These are phyloP conservation scores for Vireo griseus DNA, from an alignment of 2,797 vertebrate genomes.

Conservation along the genomic window DNA sequence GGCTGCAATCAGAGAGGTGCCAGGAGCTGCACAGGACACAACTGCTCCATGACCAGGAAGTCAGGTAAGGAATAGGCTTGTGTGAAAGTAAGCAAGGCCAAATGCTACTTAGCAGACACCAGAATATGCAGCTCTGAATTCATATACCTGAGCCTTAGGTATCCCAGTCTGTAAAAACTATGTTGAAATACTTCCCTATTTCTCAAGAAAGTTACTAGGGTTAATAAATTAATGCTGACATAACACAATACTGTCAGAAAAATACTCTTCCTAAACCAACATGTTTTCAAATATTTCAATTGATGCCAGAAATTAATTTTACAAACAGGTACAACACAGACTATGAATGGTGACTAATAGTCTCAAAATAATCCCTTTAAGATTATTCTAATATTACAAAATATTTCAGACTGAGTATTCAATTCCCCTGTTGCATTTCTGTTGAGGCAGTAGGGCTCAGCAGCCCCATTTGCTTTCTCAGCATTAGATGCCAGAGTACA, in stretches of 20 bases:
- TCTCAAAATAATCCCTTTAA: neutral
- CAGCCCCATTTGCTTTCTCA: neutral
- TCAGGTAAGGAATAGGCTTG: neutral
- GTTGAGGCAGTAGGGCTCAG: neutral
- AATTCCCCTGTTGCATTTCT: neutral
- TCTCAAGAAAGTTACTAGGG: neutral
- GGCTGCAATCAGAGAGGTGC: neutral
- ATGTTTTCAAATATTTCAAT: neutral
- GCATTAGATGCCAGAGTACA: neutral
- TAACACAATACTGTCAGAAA: neutral
- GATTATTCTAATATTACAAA: neutral
- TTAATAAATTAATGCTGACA: neutral
- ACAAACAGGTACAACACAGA: neutral
- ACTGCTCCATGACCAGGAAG: neutral
- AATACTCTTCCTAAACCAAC: neutral
- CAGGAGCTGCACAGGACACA: neutral
- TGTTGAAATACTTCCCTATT: neutral
- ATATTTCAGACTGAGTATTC: neutral
- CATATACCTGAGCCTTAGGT: neutral
- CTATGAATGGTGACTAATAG: neutral
- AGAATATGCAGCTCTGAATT: neutral
- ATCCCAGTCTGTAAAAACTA: neutral
- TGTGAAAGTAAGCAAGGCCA: neutral
- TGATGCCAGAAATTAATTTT: neutral
- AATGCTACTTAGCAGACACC: neutral